Evolutionary conservation across 2,888 invertebrate species (phyloP), one percentile per base, ranked within the genome.

Genomic region (Thecocarcelia acutangulata): DNA sequence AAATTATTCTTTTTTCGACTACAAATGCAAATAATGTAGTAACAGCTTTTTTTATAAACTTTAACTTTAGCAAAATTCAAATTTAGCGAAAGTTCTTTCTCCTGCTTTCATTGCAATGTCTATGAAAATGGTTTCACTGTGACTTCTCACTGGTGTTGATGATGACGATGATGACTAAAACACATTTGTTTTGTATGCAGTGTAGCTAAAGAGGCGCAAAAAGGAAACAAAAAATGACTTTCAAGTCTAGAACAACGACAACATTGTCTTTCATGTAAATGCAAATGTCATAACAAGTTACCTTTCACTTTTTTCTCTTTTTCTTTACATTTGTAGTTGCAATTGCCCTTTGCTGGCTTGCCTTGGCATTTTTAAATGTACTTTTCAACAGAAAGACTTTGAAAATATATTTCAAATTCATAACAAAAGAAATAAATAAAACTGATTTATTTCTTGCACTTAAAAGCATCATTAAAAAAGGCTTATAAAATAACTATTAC

Each of bases 241-340:
- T 59, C 54, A 74, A 69, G 82, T 82, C 74, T 78, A 46, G 66
- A 66, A 76, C 46, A 81, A 77, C 21, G 54, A 72, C 59, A 54
- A 78, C 59, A 79, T 79, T 66, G 69, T 70, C 59, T 82, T 79
- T 74, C 82, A 56, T 82, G 82, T 82, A 75, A 82, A 78, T 79
- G 82, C 66, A 82, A 82, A 82, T 82, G 82, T 82, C 82, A 75
- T 82, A 79, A 82, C 82, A 82, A 79, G 79, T 79, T 82, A 82
- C 78, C 73, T 82, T 82, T 82, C 82, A 82, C 78, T 82, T 79
- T 81, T 81, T 70, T 44, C 33, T 40, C 37, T 28, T 68, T 28
- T 64, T 56, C 42, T 24, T 52, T 80, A 40, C 52, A 64, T 3
- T 44, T 66, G 50, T n/a, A 63, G n/a, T 40, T 72, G 70, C 46